These are phyloP conservation scores for Ctenicera cuprea DNA, from an alignment of 2,888 invertebrate species.

Conservation along the genomic window DNA sequence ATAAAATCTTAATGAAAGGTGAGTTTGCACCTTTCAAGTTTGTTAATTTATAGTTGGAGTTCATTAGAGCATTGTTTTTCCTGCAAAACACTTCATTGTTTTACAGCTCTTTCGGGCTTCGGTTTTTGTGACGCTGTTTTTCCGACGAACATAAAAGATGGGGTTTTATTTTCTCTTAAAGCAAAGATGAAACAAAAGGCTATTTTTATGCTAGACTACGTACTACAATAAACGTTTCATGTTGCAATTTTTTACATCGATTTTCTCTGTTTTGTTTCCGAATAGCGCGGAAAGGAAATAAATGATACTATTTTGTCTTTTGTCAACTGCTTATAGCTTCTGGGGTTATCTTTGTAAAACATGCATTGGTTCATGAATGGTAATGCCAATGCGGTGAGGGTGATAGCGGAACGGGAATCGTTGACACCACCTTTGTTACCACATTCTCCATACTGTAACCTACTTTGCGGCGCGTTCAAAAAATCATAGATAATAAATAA, in stretches of 20 bases:
- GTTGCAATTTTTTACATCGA: constrained; percentile 19
- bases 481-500: too few relatives aligned
- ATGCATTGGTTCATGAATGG: constrained; percentile 38
- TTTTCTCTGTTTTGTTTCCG: constrained; percentile 18
- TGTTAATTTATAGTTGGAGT: not conserved
- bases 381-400: constrained; percentile 28
- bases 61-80: constrained; percentile 16
- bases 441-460: not conserved
- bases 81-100: constrained; percentile 8
- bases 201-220: constrained; percentile 20
- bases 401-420: constrained; percentile 26
- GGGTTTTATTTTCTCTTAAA: constrained; percentile 18
- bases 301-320: constrained; percentile 32
- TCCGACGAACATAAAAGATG: not conserved
- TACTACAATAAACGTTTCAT: constrained; percentile 18
- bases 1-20: not conserved
- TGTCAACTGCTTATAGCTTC: constrained; percentile 32
- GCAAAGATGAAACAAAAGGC: constrained; percentile 17
- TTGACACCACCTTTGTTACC: constrained; percentile 19
- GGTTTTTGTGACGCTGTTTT: constrained; percentile 3
- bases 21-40: not conserved
- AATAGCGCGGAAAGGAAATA: constrained; percentile 17
- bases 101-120: not conserved
- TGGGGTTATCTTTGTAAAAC: constrained; percentile 37
- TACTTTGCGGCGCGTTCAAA: too few relatives aligned